Evolutionary conservation across 1,140 invertebrate genomes (phyloP), one percentile per base, ranked within the genome.

Genomic region (Plutomurus gul): DNA sequence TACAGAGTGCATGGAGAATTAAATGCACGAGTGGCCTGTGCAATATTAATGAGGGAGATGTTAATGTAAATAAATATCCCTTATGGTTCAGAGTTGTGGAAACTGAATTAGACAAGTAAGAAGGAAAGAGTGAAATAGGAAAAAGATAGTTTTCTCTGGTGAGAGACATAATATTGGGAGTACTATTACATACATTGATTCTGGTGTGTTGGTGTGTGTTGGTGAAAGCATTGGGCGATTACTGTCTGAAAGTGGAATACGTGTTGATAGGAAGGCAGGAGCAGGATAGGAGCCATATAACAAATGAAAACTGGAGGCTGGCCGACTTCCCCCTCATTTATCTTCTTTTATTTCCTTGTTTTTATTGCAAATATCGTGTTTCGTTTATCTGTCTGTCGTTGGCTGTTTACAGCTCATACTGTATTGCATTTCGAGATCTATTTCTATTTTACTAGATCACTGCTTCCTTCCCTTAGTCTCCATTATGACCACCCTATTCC

Each of bases 311-410:
- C 27, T 4, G 56, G 8, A 33, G 56, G 13, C 56, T n/a, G 27
- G 16, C 27, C 56, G 11, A 33, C 27, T 65, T 65, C 27, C 56
- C n/a, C 36, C 47, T 65, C 56, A 65, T 65, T 33, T 65, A 65
- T 65, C 56, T 65, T 65, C 56, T 65, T 65, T 65, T 65, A 65
- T 65, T 65, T 51, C 56, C 56, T 30, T 33, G 56, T 65, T 65
- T 60, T 65, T 65, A 65, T 65, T 65, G 56, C 56, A 65, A 65
- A 65, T 65, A 65, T 65, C 56, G 56, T 65, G 27, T 65, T 65
- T 65, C 56, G 56, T 65, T 65, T 65, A 65, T 65, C 27, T 27
- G 27, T 65, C 56, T 65, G 56, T 65, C 56, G 16, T 16, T 33
- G 30, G 56, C 27, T 33, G 56, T 65, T 65, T 65, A 65, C 56